phyloP scores from a whole-genome alignment of 1,140 invertebrate genomes.

The Diuraphis noxia region DNA sequence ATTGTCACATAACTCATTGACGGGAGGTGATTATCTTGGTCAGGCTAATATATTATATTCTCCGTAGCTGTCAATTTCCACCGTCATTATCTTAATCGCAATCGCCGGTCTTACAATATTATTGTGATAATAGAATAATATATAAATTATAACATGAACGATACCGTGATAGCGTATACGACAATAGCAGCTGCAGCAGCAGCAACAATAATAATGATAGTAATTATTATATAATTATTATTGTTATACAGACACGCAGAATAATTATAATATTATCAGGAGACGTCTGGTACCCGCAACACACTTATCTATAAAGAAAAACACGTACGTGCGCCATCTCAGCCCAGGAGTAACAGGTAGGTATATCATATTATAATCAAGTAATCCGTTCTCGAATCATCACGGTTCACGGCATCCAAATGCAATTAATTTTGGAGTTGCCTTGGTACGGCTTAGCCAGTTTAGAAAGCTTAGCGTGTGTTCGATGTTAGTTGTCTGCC shows the following conservation, averaged over 20 bases:
- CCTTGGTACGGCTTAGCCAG: slow-evolving; percentile 9
- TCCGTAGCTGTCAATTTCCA: not conserved
- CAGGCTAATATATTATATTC: no score
- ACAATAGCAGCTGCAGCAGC: no score
- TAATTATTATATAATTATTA: no score
- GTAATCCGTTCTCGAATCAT: slow-evolving; percentile 19
- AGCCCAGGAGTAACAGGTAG: not conserved
- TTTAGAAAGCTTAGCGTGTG: slow-evolving; percentile 12
- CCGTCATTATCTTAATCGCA: not conserved
- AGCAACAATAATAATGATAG: not conserved
- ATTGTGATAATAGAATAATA: not conserved
- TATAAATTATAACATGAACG: not conserved
- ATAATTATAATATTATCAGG: not conserved
- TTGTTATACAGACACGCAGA: not conserved
- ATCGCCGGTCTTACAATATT: not conserved
- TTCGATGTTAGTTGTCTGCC: not conserved
- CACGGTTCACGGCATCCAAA: not conserved
- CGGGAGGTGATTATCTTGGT: no score
- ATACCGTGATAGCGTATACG: not conserved
- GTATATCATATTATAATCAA: slow-evolving; percentile 6
- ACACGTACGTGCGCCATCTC: not conserved
- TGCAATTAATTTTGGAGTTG: slow-evolving; percentile 29
- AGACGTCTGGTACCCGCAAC: not conserved
- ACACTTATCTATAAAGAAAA: slow-evolving; percentile 16
- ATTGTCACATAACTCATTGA: no score